Evolutionary conservation across 2,888 invertebrate genomes (phyloP).

Genomic region (Megaustenia siamemsis): DNA sequence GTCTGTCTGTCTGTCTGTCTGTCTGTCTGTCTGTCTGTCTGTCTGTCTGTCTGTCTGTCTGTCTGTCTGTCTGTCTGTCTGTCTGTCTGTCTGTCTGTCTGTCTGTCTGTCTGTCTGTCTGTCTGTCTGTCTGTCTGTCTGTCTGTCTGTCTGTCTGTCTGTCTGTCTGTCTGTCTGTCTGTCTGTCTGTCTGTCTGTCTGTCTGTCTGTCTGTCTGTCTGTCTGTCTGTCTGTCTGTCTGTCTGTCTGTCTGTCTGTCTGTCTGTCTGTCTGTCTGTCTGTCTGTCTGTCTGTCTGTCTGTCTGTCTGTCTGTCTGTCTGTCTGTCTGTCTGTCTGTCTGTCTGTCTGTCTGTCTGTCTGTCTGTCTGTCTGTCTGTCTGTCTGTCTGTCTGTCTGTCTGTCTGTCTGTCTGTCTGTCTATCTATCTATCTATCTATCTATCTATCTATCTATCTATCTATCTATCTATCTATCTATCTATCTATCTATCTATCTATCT

Average conservation of each 20-base stretch:
- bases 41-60: not conserved
- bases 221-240: constrained; percentile 2
- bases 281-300: not conserved
- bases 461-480: constrained; percentile 12
- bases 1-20: constrained; percentile 8
- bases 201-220: constrained; percentile 2
- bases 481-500: constrained; percentile 3
- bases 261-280: not conserved
- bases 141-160: constrained; percentile 8
- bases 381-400: not conserved
- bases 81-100: constrained; percentile 18
- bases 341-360: not conserved
- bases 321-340: constrained; percentile 16
- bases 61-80: constrained; percentile 24
- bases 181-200: constrained; percentile 2
- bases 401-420: not conserved
- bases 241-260: not conserved
- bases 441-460: not conserved
- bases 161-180: constrained; percentile 2
- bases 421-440: constrained; percentile 25
- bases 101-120: constrained; percentile 6
- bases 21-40: not conserved
- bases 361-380: not conserved
- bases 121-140: constrained; percentile 13
- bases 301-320: constrained; percentile 14